Evolutionary conservation across 1,140 invertebrate genomes (phyloP).

Genomic region (Drosophila athabasca): DNA sequence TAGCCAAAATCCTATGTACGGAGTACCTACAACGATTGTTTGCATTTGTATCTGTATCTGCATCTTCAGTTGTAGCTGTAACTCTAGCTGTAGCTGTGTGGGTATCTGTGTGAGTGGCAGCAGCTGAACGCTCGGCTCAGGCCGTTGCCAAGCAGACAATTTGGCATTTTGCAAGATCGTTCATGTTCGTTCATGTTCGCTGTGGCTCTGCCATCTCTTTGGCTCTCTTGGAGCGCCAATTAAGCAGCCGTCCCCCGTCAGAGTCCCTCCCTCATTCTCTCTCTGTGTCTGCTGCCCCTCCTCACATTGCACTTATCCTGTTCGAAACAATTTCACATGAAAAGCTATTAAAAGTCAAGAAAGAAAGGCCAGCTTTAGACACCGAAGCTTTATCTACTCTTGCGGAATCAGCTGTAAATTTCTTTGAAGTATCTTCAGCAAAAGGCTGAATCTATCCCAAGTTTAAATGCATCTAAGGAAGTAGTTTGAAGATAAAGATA

Average conservation of each 20-base stretch:
- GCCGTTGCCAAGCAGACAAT: constrained; percentile 36
- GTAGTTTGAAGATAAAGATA: too few species aligned
- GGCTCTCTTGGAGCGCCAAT: constrained; percentile 53
- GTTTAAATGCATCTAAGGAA: too few species aligned
- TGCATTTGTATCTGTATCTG: not conserved
- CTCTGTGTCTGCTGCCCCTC: not conserved
- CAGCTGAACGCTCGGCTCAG: constrained; percentile 13
- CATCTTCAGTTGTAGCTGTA: not conserved
- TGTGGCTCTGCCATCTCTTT: constrained; percentile 1
- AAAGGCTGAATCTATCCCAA: too few species aligned
- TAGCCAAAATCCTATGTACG: constrained; percentile 1
- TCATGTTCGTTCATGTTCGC: not conserved
- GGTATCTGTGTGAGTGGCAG: not conserved
- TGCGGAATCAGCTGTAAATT: too few species aligned
- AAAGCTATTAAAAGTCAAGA: constrained; percentile 69
- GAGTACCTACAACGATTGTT: constrained; percentile 29
- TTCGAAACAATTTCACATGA: constrained; percentile 70
- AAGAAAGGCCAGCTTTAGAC: too few species aligned
- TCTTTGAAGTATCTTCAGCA: too few species aligned
- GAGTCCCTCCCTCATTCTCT: constrained; percentile 3
- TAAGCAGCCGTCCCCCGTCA: constrained; percentile 50
- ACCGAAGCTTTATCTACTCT: too few species aligned
- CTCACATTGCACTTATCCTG: constrained; percentile 43
- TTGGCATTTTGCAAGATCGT: constrained; percentile 60
- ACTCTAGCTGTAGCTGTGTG: not conserved